Base-by-base conservation (phyloP, 2,888 invertebrate genomes). In the Coecobrya sp. region DNA sequence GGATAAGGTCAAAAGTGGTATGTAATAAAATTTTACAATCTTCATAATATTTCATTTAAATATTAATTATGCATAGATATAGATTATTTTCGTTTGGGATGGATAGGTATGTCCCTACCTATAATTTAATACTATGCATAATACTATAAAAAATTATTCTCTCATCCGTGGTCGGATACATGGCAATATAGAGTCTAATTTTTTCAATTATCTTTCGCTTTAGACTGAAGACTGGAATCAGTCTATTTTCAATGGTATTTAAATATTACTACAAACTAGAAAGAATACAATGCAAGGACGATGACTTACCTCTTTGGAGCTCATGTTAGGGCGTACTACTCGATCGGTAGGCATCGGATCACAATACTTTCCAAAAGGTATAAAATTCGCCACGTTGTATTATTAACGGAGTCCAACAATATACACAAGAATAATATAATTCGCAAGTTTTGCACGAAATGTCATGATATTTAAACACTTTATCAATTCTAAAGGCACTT, bases 291-390 rank as follows among this genome's bases (percentile, higher is more conserved):
- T 76, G 45, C 16, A 36, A 55, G 13, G 13, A 65, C 16, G 30
- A 65, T 42, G 36, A 10, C 84, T 91, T 93, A 95, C 95, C 95
- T 95, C 95, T 93, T 95, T 95, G 89, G 95, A 95, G 92, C 93
- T 95, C 94, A 95, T 95, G 88, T 93, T 95, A 85, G 95, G 94
- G 93, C 94, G 94, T 16, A 42, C 92, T 93, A 95, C 94, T 88
- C 92, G 94, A 89, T 94, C 93, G 87, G 93, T 92, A 92, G 93
- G 93, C 93, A 93, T 93, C 89, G 90, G 92, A 85, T 92, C 55
- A 89, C 79, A 88, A 88, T 65, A 70, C 19, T 79, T 88, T 49
- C 76, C 68, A 88, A 92, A 92, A 49, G 84, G 84, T 85, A 92
- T 92, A 87, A 91, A 88, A 85, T 82, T 86, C 68, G 81, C 81